Base-by-base conservation (phyloP, 2,888 invertebrate species). In the Pocota personata region DNA sequence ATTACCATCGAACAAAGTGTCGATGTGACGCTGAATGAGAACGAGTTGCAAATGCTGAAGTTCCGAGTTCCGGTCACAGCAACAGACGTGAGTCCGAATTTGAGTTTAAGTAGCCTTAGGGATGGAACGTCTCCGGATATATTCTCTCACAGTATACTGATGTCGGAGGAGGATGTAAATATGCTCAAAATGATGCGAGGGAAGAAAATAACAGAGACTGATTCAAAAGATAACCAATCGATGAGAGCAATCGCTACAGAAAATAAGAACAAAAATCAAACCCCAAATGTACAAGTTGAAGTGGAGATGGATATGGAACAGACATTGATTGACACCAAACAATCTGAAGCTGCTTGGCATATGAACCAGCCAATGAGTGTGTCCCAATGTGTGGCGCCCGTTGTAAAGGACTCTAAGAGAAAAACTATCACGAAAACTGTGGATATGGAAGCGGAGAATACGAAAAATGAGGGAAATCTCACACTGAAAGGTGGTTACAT, bases 31-130 rank as follows among this genome's bases (percentile, higher is more conserved):
- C 48, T 86, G 1, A 55, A 35, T 4, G 72, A 82, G n/a, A 72
- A 55, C 8, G 86, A 86, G 50, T 8, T 86, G 37, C 71, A 86
- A 50, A 50, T 82, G 77, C 77, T 62, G 12, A 86, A 77, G 35
- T 82, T 86, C 37, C 71, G 80, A 16, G 37, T 66, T 7, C 84
- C 84, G 2, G 80, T 79, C 0, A 7, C 21, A 10, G 8, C 69
- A 8, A 14, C 27, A 8, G 71, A 76, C 10, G 40, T 66, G 0
- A 80, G 43, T 58, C 80, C 75, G 0, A 84, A 71, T 46, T 30
- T 60, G 35, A 72, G 64, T 32, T 1, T 57, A 12, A 21, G 14
- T 16, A 67, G 52, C 40, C 3, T 6, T 0, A 43, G 35, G 1
- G 72, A 80, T 19, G 27, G 32, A 1, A 35, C 60, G n/a, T 66